Percentiles rank a stretch among this genome's conserved stretches.
phyloP scores from a whole-genome alignment of 1,140 invertebrate genomes.

The Leptonema lineaticorne region DNA sequence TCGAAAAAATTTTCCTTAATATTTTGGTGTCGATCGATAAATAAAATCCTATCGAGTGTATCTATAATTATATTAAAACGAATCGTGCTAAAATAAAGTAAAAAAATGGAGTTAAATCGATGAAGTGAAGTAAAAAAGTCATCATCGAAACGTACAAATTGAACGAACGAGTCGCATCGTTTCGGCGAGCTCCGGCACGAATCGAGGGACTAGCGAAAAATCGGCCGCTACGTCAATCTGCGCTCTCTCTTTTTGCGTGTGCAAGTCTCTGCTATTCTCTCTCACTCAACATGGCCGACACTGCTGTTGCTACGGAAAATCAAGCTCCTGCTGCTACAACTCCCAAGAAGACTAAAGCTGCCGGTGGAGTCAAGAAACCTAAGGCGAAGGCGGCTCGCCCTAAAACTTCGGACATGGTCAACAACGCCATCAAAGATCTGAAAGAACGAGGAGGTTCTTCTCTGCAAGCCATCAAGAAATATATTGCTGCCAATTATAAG shows the following conservation, averaged over 20 bases:
- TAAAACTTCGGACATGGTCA: slow-evolving; percentile 59
- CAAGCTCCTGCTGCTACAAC: neutral
- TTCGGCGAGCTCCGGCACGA: neutral
- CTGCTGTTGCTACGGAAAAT: slow-evolving; percentile 8
- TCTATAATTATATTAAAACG: neutral
- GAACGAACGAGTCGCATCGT: neutral
- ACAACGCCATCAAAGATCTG: slow-evolving; percentile 59
- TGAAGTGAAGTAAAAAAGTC: neutral
- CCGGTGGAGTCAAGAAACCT: slow-evolving; percentile 49
- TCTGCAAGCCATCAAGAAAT: slow-evolving; percentile 65
- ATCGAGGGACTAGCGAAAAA: neutral
- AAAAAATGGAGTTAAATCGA: neutral
- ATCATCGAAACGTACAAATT: neutral
- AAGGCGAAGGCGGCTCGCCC: slow-evolving; percentile 52
- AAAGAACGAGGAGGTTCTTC: slow-evolving; percentile 64
- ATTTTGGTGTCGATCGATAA: neutral
- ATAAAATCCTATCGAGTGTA: no score
- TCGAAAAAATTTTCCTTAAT: neutral
- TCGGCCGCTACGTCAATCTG: neutral
- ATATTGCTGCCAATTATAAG: slow-evolving; percentile 61
- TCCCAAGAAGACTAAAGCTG: slow-evolving; percentile 31
- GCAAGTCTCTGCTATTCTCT: neutral
- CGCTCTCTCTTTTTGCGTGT: neutral
- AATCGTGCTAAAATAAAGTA: neutral
- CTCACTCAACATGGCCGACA: slow-evolving; percentile 24